Evolutionary conservation across 2,113 vertebrate species (phyloP), one percentile per base, ranked within the genome.

Genomic region (Megaceryle maxima): DNA sequence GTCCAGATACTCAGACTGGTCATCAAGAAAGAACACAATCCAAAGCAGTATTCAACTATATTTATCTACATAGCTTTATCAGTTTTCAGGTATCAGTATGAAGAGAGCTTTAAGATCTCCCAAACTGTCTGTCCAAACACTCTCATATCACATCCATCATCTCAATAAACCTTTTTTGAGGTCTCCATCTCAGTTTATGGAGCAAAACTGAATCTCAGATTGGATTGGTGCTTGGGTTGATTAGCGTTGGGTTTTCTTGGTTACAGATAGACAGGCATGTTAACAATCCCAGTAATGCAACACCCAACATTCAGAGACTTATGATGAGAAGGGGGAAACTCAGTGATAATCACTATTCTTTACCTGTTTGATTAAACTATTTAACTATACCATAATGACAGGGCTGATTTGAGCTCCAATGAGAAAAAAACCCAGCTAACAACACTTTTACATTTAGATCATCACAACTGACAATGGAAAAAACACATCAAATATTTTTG

Each of bases 41-140:
- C 64, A 76, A 92, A 94, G 70, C 25, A 39, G 66, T 86, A 83
- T 95, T 87, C 91, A 97, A 86, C 93, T 46, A 9, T 37, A 90
- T 81, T 93, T 87, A 88, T 73, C 57, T 50, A 63, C 12, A 79
- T 17, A 68, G 26, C 11, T 10, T 72, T 88, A 87, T 67, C 66
- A 90, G 72, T 31, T 60, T 88, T 20, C 75, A 96, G 60, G 13
- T 73, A 26, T 12, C 48, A 84, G 13, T 53, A 85, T 37, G 24
- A 68, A 83, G 10, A 29, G 26, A 84, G 39, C 24, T 92, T 77
- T 87, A 96, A 53, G 33, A 55, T 70, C 26, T 88, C 35, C 29
- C 39, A 75, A 37, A 16, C 25, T 59, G 13, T 35, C 89, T 53
- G 25, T 55, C 51, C 82, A 83, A 88, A 83, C 10, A 63, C 39